phyloP scores from a whole-genome alignment of 2,797 vertebrate species.

The Coendou prehensilis region DNA sequence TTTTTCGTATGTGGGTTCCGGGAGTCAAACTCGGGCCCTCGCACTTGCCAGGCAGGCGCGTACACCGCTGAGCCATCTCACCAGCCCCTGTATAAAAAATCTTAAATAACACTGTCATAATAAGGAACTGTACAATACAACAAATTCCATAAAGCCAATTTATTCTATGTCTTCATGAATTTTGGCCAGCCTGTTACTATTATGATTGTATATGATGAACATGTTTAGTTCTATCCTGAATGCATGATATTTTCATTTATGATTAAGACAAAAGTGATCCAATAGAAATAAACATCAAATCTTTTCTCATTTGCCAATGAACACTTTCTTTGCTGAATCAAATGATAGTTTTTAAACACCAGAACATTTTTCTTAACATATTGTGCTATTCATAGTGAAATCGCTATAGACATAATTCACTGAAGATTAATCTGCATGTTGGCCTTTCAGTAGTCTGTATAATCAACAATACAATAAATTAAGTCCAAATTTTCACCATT shows the following conservation, averaged over 20 bases:
- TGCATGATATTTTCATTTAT: neutral
- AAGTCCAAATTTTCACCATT: neutral
- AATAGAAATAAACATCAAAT: neutral
- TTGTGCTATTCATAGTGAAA: neutral
- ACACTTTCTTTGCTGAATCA: neutral
- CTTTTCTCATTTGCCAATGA: neutral
- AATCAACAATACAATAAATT: neutral
- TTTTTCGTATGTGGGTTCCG: too few relatives aligned
- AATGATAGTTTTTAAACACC: neutral
- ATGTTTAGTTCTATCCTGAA: neutral
- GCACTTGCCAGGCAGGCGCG: too few relatives aligned
- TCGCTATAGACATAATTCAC: neutral
- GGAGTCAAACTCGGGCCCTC: too few relatives aligned
- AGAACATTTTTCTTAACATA: neutral
- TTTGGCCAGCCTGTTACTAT: neutral
- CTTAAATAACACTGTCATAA: neutral
- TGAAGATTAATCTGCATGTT: neutral
- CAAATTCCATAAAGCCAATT: neutral
- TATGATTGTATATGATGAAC: neutral
- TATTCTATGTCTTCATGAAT: neutral
- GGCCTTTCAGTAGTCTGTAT: neutral
- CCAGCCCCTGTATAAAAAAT: neutral
- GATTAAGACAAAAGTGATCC: neutral
- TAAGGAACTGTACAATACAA: neutral
- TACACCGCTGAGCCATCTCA: too few relatives aligned